These are phyloP conservation scores for Antrozous pallidus DNA, from an alignment of 2,797 vertebrate species.

Conservation along the genomic window DNA sequence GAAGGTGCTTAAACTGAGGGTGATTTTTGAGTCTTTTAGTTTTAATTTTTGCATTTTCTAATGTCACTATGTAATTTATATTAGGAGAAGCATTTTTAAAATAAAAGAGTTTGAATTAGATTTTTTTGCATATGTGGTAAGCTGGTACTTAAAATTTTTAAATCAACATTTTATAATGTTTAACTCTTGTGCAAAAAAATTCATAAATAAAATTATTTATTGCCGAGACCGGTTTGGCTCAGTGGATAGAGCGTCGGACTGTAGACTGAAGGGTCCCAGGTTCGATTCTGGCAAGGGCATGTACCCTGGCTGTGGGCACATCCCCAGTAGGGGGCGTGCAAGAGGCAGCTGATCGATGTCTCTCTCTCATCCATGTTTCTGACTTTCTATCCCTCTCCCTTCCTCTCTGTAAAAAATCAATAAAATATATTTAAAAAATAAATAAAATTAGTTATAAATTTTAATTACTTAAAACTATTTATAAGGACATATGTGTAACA, in stretches of 20 bases:
- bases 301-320: too few species aligned
- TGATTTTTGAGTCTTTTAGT: neutral
- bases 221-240: too few species aligned
- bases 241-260: too few species aligned
- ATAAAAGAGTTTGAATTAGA: neutral
- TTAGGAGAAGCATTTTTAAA: neutral
- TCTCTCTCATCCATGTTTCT: too few species aligned
- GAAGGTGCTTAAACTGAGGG: neutral
- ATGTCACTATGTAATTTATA: neutral
- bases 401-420: too few species aligned
- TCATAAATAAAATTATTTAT: constrained; percentile 13
- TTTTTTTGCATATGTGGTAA: neutral
- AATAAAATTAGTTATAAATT: constrained; percentile 28
- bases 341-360: too few species aligned
- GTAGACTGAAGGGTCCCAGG: too few species aligned
- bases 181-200: neutral
- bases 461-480: constrained; percentile 17
- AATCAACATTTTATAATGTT: neutral
- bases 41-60: neutral
- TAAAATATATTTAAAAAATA: too few species aligned
- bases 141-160: neutral
- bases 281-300: too few species aligned
- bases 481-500: neutral
- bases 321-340: too few species aligned
- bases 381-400: too few species aligned